Percentiles rank a stretch among this genome's conserved stretches.
Evolutionary conservation across 2,888 invertebrate genomes (phyloP).

Genomic region (Campoplex capitator): DNA sequence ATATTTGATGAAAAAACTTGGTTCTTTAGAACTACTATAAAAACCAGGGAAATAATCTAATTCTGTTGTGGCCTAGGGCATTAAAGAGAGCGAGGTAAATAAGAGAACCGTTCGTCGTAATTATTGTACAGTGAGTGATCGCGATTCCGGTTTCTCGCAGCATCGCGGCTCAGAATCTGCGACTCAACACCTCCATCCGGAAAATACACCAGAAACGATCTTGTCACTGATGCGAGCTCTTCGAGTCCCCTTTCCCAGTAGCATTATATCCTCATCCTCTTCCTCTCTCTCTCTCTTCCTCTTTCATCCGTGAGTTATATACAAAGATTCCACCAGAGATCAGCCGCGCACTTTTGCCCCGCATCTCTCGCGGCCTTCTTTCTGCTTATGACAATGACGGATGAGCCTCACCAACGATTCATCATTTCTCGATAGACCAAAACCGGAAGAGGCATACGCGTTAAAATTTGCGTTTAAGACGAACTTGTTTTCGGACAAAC

Average conservation of each 20-base stretch:
- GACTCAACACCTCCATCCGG: conserved; percentile 34
- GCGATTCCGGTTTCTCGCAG: conserved; percentile 36
- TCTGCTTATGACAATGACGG: conserved; percentile 79
- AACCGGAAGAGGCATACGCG: conserved; percentile 35
- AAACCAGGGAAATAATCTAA: background rate
- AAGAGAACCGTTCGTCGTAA: background rate
- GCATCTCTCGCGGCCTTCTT: conserved; percentile 21
- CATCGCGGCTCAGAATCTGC: conserved; percentile 35
- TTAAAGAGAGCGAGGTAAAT: background rate
- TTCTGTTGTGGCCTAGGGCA: background rate
- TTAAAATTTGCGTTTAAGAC: background rate
- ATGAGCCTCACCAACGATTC: conserved; percentile 75
- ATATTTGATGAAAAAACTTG: background rate
- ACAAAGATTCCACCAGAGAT: conserved; percentile 23
- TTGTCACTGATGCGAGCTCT: conserved; percentile 33
- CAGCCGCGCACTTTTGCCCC: conserved; percentile 23
- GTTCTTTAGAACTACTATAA: background rate
- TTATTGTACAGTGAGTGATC: conserved; percentile 25
- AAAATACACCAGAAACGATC: conserved; percentile 26
- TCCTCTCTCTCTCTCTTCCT: background rate
- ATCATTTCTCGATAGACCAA: conserved; percentile 73
- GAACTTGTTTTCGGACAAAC: background rate
- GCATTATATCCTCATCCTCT: conserved; percentile 7
- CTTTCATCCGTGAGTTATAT: background rate
- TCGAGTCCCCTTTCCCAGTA: conserved; percentile 22